Base-by-base conservation (phyloP, 2,113 vertebrate species). In the Mustela nigripes region DNA sequence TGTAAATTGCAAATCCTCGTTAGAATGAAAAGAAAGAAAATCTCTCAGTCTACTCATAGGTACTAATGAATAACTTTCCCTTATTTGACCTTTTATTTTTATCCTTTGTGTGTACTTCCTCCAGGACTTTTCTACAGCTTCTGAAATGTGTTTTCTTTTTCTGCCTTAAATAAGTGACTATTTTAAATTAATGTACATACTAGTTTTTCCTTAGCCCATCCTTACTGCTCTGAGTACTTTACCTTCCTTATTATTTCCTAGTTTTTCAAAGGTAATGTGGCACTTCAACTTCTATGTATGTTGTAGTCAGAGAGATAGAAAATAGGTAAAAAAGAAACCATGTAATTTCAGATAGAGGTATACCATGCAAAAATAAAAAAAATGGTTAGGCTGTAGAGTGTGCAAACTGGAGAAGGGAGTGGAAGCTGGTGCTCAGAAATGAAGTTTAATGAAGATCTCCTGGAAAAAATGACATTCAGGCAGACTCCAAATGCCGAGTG, bases 121-220 rank as follows among this genome's bases (percentile, higher is more conserved):
- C 16, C 3, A 71, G 21, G 31, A n/a, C 9, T 67, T 71, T 93
- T 85, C n/a, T 31, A 8, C 7, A 86, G 26, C 33, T 78, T 94
- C 45, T 87, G 33, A 90, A 74, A 86, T 78, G 39, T 21, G 3
- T 58, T 74, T 89, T 94, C 26, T 90, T 86, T 92, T 84, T 28
- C n/a, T 67, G 12, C 5, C 42, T 93, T 91, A 84, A 67, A 65
- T 83, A 83, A 15, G 14, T 62, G 14, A 63, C 16, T 92, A 50
- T 86, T 63, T 74, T 48, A 67, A 96, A 24, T 87, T 65, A 79
- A 76, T n/a, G 19, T 63, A 50, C 19, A 39, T 56, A 39, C 69
- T 78, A 26, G 2, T 58, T 65, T 87, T 42, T 19, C 21, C 18
- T 28, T 83, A 65, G 42, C 39, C 5, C 39, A 65, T 91, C 3